These are phyloP conservation scores for Eulemur macaco DNA, from an alignment of 2,113 vertebrate species.

Conservation along the genomic window DNA sequence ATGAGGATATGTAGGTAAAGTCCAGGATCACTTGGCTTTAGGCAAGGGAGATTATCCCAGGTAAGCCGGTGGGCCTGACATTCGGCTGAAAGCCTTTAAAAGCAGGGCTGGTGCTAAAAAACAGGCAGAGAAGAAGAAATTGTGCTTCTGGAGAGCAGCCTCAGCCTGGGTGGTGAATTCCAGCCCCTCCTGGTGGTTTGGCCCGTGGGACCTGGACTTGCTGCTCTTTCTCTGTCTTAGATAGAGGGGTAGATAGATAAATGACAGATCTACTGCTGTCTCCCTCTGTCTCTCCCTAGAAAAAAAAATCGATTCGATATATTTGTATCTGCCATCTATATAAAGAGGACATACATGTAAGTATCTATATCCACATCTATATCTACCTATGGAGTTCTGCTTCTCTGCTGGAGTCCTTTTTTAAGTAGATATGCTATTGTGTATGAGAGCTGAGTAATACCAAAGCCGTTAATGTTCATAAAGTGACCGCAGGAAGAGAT, in stretches of 20 bases:
- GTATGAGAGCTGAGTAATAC: not conserved
- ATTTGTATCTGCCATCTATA: not conserved
- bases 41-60: not conserved
- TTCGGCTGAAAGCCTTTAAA: not conserved
- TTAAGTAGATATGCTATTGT: not conserved
- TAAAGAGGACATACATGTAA: not conserved
- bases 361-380: not conserved
- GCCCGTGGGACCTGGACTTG: too few relatives aligned
- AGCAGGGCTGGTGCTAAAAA: not conserved
- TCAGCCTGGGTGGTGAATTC: not conserved
- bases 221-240: not conserved
- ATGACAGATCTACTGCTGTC: not conserved
- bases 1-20: not conserved
- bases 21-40: not conserved
- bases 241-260: not conserved
- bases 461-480: fast-evolving
- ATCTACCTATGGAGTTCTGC: not conserved
- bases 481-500: not conserved
- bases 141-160: not conserved
- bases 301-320: not conserved
- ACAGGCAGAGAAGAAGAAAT: not conserved
- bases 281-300: not conserved
- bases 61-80: not conserved
- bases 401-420: not conserved
- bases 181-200: not conserved